Evolutionary conservation across 2,113 vertebrate genomes (phyloP), one percentile per base, ranked within the genome.

Genomic region (Spilogale gracilis): DNA sequence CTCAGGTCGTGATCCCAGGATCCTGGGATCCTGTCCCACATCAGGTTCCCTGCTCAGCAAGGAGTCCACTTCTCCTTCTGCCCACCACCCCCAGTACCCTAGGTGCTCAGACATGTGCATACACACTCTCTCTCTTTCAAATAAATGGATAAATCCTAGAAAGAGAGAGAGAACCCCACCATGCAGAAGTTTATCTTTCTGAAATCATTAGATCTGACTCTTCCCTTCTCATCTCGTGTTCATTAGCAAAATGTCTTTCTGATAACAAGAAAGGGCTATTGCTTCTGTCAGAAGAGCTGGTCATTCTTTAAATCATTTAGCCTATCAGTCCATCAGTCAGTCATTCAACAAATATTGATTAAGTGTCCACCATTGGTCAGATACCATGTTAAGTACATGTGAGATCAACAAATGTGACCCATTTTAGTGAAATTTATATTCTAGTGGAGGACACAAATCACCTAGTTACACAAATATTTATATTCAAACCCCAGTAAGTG

Each of bases 231-330:
- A 79, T n/a, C 60, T 43, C 21, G 20, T n/a, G 4, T 76, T 73
- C 74, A 96, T 76, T 50, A 91, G 18, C 82, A 94, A 91, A 95
- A 88, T 23, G 48, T 21, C 32, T 71, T 85, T 63, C 89, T 73
- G 54, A 84, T 54, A 82, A 32, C 6, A 76, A 30, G 65, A 69
- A 91, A 52, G 23, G 13, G 43, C 9, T 85, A 30, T 48, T 56
- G 5, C 43, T 45, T 71, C 76, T 80, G 45, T 38, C 63, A 38
- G 56, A 94, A 78, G 8, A 16, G 11, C 20, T 9, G 23, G 81
- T 76, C 20, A 61, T 80, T 90, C 52, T 63, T 74, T 27, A 93
- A 81, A 67, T 61, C 43, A 11, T 27, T 91, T 30, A 23, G 12
- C 54, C 48, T 7, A 14, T 78, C 13, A 38, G 18, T 92, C 25